Conservation (phyloP, 2,797 vertebrate species). For the Hybognathus amarus region DNA sequence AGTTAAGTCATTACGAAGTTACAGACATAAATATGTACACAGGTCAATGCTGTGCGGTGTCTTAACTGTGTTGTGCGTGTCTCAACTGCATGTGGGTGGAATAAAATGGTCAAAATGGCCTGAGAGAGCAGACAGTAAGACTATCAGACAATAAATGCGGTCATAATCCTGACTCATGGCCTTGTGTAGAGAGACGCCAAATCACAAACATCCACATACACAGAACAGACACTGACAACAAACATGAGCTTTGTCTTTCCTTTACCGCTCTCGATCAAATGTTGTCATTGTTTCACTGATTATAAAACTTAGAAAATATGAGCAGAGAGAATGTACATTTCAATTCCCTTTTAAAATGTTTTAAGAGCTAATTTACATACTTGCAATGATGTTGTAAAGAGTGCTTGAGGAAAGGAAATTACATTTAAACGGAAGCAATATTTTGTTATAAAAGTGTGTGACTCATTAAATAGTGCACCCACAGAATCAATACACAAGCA, state of each 20-base stretch:
- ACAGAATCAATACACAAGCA: constrained; percentile 29
- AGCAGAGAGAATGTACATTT: not conserved
- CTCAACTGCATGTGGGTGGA: constrained; percentile 37
- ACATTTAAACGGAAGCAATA: constrained; percentile 54
- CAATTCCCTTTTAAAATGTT: not conserved
- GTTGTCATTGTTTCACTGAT: constrained; percentile 13
- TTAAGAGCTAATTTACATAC: constrained; percentile 53
- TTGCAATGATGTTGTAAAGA: constrained; percentile 44
- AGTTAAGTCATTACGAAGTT: not conserved
- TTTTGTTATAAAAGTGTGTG: constrained; percentile 57
- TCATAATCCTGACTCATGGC: constrained; percentile 73
- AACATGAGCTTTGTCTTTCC: constrained; percentile 27
- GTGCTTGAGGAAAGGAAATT: constrained; percentile 51
- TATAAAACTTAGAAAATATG: not conserved
- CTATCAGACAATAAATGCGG: constrained; percentile 73
- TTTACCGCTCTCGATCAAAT: constrained; percentile 1
- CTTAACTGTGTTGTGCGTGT: constrained; percentile 20
- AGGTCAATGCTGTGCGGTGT: constrained; percentile 14
- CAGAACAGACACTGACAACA: constrained; percentile 26
- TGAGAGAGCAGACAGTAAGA: constrained; percentile 63
- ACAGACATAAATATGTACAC: too few relatives aligned
- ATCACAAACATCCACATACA: constrained; percentile 36
- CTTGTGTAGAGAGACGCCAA: constrained; percentile 70
- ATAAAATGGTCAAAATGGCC: constrained; percentile 38
- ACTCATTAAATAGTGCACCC: constrained; percentile 45